These are phyloP conservation scores for Aulostomus chinensis DNA, from an alignment of 2,797 vertebrate genomes.

Conservation along the genomic window DNA sequence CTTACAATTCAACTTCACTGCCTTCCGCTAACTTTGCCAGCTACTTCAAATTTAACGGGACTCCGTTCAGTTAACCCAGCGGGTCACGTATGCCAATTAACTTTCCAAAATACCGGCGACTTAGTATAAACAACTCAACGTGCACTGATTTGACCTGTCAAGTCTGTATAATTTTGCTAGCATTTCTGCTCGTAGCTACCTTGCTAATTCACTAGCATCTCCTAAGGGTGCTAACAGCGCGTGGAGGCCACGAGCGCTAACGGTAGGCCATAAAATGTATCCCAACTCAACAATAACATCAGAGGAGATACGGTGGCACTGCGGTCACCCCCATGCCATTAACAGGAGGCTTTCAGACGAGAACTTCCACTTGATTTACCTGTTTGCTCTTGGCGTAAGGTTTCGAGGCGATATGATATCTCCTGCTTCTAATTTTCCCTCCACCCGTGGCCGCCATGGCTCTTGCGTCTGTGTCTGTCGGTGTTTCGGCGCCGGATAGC, in stretches of 20 bases:
- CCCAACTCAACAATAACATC: slow-evolving; percentile 76
- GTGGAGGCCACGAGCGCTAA: slow-evolving; percentile 79
- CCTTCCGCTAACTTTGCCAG: slow-evolving; percentile 37
- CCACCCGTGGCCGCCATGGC: slow-evolving; percentile 88
- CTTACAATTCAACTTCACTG: slow-evolving; percentile 53
- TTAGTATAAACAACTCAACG: not conserved
- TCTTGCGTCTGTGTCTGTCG: slow-evolving; percentile 76
- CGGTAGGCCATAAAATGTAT: slow-evolving; percentile 77
- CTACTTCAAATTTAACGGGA: not conserved
- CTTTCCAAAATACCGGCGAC: not conserved
- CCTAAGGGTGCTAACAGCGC: slow-evolving; percentile 66
- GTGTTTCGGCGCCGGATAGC: slow-evolving; percentile 81
- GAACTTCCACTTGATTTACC: slow-evolving; percentile 63
- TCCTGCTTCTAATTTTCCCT: slow-evolving; percentile 88
- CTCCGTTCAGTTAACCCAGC: fast-evolving
- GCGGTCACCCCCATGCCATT: not conserved
- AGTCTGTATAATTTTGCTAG: slow-evolving; percentile 30
- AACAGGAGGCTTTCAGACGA: not conserved
- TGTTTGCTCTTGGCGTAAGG: slow-evolving; percentile 85
- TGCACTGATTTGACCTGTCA: slow-evolving; percentile 55
- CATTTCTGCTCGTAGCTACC: slow-evolving; percentile 10
- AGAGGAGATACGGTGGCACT: slow-evolving; percentile 18
- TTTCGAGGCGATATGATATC: slow-evolving; percentile 84
- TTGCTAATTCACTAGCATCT: slow-evolving; percentile 54
- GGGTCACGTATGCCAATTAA: not conserved